These are phyloP conservation scores for Monopis laevigella DNA, from an alignment of 2,888 invertebrate genomes.

Conservation along the genomic window DNA sequence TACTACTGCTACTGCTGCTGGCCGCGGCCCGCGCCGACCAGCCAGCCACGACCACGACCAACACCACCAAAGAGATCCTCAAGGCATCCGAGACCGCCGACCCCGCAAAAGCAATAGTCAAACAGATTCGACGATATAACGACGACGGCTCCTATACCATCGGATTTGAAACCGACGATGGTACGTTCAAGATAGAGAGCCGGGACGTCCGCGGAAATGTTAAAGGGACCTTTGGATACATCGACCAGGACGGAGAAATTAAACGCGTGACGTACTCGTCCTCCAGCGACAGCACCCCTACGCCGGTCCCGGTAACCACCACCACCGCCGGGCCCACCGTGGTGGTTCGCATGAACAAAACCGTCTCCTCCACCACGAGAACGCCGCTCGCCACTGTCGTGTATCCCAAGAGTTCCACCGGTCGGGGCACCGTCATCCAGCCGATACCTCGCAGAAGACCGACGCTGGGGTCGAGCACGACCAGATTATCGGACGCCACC, in stretches of 20 bases:
- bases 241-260: slow-evolving; percentile 79
- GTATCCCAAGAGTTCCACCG: slow-evolving; percentile 63
- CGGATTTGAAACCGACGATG: slow-evolving; percentile 86
- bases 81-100: slow-evolving; percentile 72
- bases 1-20: slow-evolving; percentile 4
- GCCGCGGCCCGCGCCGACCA: slow-evolving; percentile 11
- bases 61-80: slow-evolving; percentile 62
- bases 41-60: no score
- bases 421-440: slow-evolving; percentile 71
- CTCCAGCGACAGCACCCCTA: slow-evolving; percentile 56
- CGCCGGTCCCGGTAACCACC: slow-evolving; percentile 38
- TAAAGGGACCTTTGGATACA: slow-evolving; percentile 84
- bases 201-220: slow-evolving; percentile 81
- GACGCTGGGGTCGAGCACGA: slow-evolving; percentile 34
- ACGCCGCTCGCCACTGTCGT: slow-evolving; percentile 56
- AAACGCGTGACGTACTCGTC: slow-evolving; percentile 80
- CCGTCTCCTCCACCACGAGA: slow-evolving; percentile 61
- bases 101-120: slow-evolving; percentile 77
- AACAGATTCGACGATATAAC: slow-evolving; percentile 82
- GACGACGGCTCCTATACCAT: slow-evolving; percentile 87
- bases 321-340: slow-evolving; percentile 43
- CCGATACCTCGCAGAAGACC: slow-evolving; percentile 69
- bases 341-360: slow-evolving; percentile 57
- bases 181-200: slow-evolving; percentile 86
- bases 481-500: slow-evolving; percentile 33